These are phyloP conservation scores for Caranx ignobilis DNA, from an alignment of 2,113 vertebrate genomes.

Conservation along the genomic window DNA sequence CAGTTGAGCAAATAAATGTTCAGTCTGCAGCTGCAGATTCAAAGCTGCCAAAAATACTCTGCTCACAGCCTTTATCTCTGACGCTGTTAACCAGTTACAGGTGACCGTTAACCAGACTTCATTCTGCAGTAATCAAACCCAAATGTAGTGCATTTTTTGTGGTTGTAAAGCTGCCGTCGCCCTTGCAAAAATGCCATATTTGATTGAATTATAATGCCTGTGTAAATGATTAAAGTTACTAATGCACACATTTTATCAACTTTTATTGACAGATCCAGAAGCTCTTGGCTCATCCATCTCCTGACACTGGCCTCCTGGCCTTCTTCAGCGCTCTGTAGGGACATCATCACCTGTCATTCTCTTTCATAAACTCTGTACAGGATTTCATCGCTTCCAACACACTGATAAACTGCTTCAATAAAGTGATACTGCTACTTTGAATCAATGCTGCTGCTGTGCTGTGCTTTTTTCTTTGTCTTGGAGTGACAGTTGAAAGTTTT, in stretches of 20 bases:
- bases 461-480: conserved; percentile 1
- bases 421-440: conserved; percentile 46
- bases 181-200: not conserved
- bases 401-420: conserved; percentile 58
- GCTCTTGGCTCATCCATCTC: conserved; percentile 87
- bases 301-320: conserved; percentile 88
- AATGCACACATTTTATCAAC: not conserved
- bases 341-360: conserved; percentile 21
- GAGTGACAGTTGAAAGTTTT: not conserved
- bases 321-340: conserved; percentile 83
- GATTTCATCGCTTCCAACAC: not conserved
- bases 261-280: conserved; percentile 86
- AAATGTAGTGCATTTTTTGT: not conserved
- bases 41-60: not conserved
- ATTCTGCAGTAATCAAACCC: not conserved
- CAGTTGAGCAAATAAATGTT: not conserved
- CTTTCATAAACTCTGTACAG: conserved; percentile 17
- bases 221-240: not conserved
- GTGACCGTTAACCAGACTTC: not conserved
- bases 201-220: not conserved
- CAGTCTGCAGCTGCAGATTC: not conserved
- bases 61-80: not conserved
- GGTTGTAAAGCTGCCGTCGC: too few species aligned
- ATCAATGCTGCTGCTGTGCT: not conserved
- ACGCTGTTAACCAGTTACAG: not conserved